These are phyloP conservation scores for Meloidogyne exigua DNA, from an alignment of 1,140 invertebrate genomes.

Conservation along the genomic window DNA sequence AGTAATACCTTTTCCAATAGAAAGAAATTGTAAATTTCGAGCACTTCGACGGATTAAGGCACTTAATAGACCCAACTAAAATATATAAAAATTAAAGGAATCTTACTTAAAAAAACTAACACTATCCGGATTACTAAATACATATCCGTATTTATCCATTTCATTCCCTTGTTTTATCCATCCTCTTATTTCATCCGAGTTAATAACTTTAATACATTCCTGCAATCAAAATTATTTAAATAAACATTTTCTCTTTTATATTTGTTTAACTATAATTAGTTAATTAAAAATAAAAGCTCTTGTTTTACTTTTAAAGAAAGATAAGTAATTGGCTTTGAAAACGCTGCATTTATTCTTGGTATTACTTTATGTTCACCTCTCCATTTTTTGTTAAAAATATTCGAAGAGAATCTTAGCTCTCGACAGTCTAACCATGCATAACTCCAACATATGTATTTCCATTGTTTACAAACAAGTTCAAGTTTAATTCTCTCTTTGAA, in stretches of 20 bases:
- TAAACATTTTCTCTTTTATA: too few species aligned
- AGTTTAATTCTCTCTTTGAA: slow-evolving; percentile 1
- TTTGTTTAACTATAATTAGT: too few species aligned
- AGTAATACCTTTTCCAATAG: not conserved
- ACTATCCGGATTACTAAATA: not conserved
- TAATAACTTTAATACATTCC: too few species aligned
- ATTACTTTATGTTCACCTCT: not conserved
- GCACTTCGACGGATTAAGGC: not conserved
- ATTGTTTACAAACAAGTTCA: not conserved
- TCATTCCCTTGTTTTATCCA: not conserved
- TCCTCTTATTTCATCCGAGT: too few species aligned
- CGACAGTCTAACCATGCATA: not conserved
- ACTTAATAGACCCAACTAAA: not conserved
- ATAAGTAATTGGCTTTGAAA: too few species aligned
- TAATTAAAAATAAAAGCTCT: too few species aligned
- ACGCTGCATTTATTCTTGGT: too few species aligned
- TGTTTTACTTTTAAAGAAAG: too few species aligned
- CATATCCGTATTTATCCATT: not conserved
- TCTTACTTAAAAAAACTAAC: not conserved
- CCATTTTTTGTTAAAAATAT: not conserved
- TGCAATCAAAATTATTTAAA: not conserved
- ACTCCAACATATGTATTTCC: not conserved
- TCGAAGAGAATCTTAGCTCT: not conserved
- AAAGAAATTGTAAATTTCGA: not conserved
- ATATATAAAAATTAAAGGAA: not conserved